These are phyloP conservation scores for Lypha dubia DNA, from an alignment of 2,888 invertebrate species.

Conservation along the genomic window DNA sequence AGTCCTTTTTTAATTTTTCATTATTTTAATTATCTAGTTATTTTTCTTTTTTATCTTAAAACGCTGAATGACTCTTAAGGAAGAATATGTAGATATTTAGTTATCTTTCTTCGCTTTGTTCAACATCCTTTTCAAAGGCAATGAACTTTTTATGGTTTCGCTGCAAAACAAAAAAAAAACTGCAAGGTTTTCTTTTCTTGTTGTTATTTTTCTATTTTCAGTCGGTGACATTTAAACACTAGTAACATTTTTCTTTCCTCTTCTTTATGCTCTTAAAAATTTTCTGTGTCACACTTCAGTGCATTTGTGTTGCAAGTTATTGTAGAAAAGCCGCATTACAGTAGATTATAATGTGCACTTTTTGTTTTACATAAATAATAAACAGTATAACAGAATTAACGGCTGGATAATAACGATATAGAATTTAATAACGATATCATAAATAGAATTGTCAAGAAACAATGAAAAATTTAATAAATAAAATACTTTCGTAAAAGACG, in stretches of 20 bases:
- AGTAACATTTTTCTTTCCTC: neutral
- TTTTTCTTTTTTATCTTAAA: neutral
- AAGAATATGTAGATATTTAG: neutral
- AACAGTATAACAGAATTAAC: too few species aligned
- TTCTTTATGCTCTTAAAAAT: neutral
- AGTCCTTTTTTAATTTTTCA: neutral
- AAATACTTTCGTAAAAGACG: too few species aligned
- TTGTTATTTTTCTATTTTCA: neutral
- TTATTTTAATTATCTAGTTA: slow-evolving; percentile 6
- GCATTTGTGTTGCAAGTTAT: slow-evolving; percentile 34
- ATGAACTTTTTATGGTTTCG: slow-evolving; percentile 55
- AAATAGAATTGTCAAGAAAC: too few species aligned
- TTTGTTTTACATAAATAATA: neutral
- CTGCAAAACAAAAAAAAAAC: slow-evolving; percentile 18
- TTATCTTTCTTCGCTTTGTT: slow-evolving; percentile 1
- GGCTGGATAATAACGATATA: too few species aligned
- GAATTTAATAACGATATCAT: too few species aligned
- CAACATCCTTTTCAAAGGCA: slow-evolving; percentile 27
- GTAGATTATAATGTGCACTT: neutral
- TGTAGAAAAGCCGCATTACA: neutral
- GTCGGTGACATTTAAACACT: slow-evolving; percentile 38
- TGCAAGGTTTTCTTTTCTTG: slow-evolving; percentile 31
- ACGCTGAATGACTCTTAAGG: slow-evolving; percentile 18
- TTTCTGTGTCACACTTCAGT: slow-evolving; percentile 39
- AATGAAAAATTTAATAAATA: too few species aligned